A percentile compares a stretch with the other conserved stretches of the same genome.
These are phyloP conservation scores for Macrobrachium nipponense DNA, from an alignment of 1,140 invertebrate genomes.

Conservation along the genomic window DNA sequence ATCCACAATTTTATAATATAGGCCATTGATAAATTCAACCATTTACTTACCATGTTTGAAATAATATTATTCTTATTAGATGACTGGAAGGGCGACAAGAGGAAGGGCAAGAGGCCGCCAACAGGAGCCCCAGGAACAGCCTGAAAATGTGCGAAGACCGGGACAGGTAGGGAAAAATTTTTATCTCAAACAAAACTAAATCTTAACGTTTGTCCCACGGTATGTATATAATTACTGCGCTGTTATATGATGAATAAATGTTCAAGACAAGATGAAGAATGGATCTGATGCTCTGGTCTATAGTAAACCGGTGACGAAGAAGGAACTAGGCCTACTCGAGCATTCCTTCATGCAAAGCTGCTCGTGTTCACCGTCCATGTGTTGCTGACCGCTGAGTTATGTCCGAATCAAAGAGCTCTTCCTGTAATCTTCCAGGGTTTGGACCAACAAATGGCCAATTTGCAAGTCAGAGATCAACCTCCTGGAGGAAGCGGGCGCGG, in stretches of 20 bases:
- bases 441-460: background rate
- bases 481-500: background rate
- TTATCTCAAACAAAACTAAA: background rate
- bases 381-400: no score
- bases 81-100: background rate
- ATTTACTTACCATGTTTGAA: no score
- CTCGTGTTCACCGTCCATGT: no score
- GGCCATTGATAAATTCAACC: no score
- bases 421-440: no score
- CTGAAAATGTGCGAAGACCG: background rate
- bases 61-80: background rate
- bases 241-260: background rate
- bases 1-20: no score
- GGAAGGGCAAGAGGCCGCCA: background rate
- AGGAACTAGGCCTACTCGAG: no score
- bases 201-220: background rate
- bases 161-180: background rate
- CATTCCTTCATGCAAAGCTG: no score
- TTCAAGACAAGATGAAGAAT: no score
- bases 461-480: background rate
- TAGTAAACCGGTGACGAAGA: no score
- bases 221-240: background rate
- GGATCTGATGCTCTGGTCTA: no score
- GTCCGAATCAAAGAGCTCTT: no score
- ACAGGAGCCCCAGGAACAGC: constrained; percentile 5